Evolutionary conservation across 2,113 vertebrate genomes (phyloP), one percentile per base, ranked within the genome.

Genomic region (Talpa occidentalis): DNA sequence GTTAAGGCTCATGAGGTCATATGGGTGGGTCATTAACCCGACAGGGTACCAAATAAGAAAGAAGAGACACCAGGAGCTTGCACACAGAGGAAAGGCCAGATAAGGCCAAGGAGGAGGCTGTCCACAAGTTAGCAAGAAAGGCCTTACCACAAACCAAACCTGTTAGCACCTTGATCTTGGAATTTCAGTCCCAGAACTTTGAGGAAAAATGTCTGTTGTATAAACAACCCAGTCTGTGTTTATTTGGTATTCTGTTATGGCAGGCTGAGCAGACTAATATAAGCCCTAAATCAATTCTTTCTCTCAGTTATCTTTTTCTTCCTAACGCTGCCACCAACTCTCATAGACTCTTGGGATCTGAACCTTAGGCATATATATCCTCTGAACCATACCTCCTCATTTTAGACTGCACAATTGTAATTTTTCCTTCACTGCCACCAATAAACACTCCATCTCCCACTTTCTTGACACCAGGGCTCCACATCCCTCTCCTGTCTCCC

Each of bases 371-470:
- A 10, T 22, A 22, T 54, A 32, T 22, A 78, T 3, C 32, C 40
- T 78, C 32, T 69, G 12, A 83, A 74, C 47, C 24, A 62, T 37
- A 52, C 1, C 37, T 47, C 40, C 32, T 60, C 2, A 26, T 30
- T 62, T 95, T 16, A 54, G 78, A 96, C 94, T 77, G 37, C 14
- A 79, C n/a, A 80, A 74, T 15, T 35, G 19, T 83, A 6, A 52
- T n/a, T 44, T 78, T 82, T 62, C 47, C 69, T 70, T 72, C 19
- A 49, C 85, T 54, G 52, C 12, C 7, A 73, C n/a, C 17, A 74
- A 16, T 16, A 84, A 32, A 56, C 5, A 83, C 56, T 15, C 54
- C 4, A 19, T 83, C 47, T 44, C 84, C 67, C 37, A 87, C 83
- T 30, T 82, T 16, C 59, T 10, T 35, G 56, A 79, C 3, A n/a